Base-by-base conservation (phyloP, 2,888 invertebrate species). In the Athrips mouffetella region DNA sequence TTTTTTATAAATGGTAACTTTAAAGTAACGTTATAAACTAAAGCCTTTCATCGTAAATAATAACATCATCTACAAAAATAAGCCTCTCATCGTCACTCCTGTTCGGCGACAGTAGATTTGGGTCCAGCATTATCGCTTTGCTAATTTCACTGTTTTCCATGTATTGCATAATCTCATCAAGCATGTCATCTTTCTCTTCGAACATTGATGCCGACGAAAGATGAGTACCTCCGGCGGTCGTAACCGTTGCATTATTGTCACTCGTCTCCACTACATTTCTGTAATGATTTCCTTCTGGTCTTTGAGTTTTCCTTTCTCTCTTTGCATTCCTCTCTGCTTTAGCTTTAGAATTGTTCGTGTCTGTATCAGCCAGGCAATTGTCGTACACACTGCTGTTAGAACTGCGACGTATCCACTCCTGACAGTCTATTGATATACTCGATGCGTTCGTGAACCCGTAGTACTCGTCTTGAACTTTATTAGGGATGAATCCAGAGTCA, bases 161-260 rank as follows among this genome's bases (percentile, higher is more conserved):
- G 49, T 78, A 80, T 48, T 83, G 70, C 68, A 84, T 70, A 63
- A 88, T 85, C 66, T 86, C 87, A n/a, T 80, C 73, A 0, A 85
- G 65, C 80, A 88, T 82, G 50, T 75, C 69, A 35, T 79, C 72
- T 40, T 63, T 70, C 1, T 21, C 37, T 2, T 37, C 37, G 2
- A 21, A 37, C 35, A 18, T 35, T 6, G 37, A 21, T 2, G 11
- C 11, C 18, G 37, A 11, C 6, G 31, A 31, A 11, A 10, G 13
- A 7, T 15, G 31, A 4, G 31, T 31, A 6, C 31, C 31, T 4
- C 31, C 21, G n/a, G 21, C 3, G 21, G 20, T 37, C n/a, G 37
- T 11, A 4, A 21, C 11, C 6, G 21, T 37, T 11, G 21, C 37
- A 3, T 21, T 21, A 21, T 21, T 37, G 0, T 21, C 37, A 21